Evolutionary conservation across 2,888 invertebrate genomes (phyloP), one percentile per base, ranked within the genome.

Genomic region (Thalpophila matura): DNA sequence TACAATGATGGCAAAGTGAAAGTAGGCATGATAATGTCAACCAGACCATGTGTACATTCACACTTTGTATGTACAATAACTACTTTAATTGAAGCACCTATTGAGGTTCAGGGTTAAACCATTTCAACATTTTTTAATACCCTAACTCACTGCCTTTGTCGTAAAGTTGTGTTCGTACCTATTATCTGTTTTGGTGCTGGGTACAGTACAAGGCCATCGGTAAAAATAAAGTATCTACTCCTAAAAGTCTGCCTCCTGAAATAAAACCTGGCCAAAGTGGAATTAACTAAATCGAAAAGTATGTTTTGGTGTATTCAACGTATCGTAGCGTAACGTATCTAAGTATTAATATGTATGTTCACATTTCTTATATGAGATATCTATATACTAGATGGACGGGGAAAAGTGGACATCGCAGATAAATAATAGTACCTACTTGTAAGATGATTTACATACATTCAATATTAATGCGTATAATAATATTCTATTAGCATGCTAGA

Each of bases 31-130:
- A 37, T 35, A 45, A 42, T 62, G 50, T 59, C 62, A 62, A 57
- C 45, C 35, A 51, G 38, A 51, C n/a, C n/a, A n/a, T n/a, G n/a
- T n/a, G n/a, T n/a, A n/a, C 24, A 53, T 54, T 45, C 27, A 63
- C 18, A 40, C n/a, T n/a, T 60, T 37, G 31, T 53, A 42, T 26
- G 2, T 26, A 22, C 35, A 55, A 49, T 31, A 40, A 47, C 40
- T 55, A 5, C 40, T 55, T 78, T 74, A 60, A 64, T 76, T 72
- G 54, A 72, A 51, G 62, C 56, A 60, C 42, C 29, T 64, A 37
- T 27, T 38, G 20, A 46, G 29, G 35, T 51, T 64, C 56, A 60
- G 53, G 54, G 60, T 33, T 60, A 50, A 42, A 53, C 50, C 29
- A 37, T 37, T 65, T 46, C 35, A 58, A 22, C 12, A 14, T 61